Percentiles rank a stretch among this genome's conserved stretches.
These are phyloP conservation scores for Tenthredo notha DNA, from an alignment of 2,888 invertebrate species.

Conservation along the genomic window DNA sequence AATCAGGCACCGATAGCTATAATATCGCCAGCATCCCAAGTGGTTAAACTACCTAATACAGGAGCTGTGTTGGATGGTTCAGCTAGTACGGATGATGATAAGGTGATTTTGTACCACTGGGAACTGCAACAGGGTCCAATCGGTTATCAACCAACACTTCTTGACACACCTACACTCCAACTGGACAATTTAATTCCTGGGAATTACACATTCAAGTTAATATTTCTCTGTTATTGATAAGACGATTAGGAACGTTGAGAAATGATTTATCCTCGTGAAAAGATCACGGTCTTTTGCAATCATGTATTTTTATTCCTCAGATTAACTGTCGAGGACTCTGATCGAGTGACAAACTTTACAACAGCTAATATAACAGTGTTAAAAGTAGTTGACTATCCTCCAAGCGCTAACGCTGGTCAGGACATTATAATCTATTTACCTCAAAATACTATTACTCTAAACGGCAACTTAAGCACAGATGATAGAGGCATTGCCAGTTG, in stretches of 20 bases:
- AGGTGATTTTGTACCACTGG: conserved; percentile 94
- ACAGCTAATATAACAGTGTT: conserved; percentile 94
- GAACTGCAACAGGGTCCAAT: conserved; percentile 93
- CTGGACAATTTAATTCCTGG: conserved; percentile 93
- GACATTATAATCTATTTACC: conserved; percentile 95
- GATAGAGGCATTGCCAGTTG: conserved; percentile 96
- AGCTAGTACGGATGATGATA: conserved; percentile 90
- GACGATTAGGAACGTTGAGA: neutral
- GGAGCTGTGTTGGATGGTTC: conserved; percentile 94
- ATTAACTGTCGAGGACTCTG: conserved; percentile 94
- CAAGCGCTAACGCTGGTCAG: conserved; percentile 95
- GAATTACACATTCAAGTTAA: conserved; percentile 90
- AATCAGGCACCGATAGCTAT: conserved; percentile 92
- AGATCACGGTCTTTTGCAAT: conserved; percentile 35
- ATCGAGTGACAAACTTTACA: conserved; percentile 91
- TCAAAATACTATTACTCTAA: conserved; percentile 90
- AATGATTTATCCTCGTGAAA: neutral
- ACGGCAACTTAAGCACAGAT: conserved; percentile 94
- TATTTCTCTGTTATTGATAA: conserved; percentile 15
- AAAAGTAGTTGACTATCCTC: conserved; percentile 96
- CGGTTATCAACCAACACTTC: conserved; percentile 89
- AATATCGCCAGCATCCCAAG: conserved; percentile 92
- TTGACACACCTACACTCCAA: conserved; percentile 90
- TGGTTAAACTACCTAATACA: conserved; percentile 93
- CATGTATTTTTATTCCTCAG: conserved; percentile 68